Conservation (phyloP, 2,888 invertebrate genomes). For the Metopia argyrocephala region DNA sequence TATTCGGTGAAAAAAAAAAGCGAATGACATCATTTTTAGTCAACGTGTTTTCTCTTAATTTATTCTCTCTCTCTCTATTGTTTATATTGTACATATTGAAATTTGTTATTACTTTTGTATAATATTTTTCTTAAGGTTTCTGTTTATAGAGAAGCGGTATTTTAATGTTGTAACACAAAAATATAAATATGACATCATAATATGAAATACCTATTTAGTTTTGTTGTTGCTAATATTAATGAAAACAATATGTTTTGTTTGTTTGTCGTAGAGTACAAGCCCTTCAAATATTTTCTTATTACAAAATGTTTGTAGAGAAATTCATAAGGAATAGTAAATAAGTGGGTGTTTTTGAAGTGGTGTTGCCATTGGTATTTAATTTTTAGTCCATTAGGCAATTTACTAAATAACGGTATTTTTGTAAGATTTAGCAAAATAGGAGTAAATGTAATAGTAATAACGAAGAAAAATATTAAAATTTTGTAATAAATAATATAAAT, state of each 20-base stretch:
- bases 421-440: too few species aligned
- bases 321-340: too few species aligned
- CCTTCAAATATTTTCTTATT: neutral
- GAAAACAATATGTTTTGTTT: neutral
- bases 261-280: neutral
- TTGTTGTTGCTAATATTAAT: neutral
- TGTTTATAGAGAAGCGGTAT: constrained; percentile 29
- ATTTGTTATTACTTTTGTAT: constrained; percentile 6
- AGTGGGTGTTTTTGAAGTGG: too few species aligned
- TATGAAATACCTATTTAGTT: constrained; percentile 18
- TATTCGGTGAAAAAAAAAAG: constrained; percentile 40
- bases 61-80: neutral
- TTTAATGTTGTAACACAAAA: constrained; percentile 41
- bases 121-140: constrained; percentile 11
- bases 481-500: too few species aligned
- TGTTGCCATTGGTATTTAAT: constrained; percentile 25
- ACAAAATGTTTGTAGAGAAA: too few species aligned
- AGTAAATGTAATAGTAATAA: too few species aligned
- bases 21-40: constrained; percentile 61
- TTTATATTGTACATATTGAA: constrained; percentile 5
- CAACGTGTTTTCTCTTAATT: constrained; percentile 36
- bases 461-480: too few species aligned
- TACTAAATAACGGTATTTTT: too few species aligned
- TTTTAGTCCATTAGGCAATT: neutral
- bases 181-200: constrained; percentile 58